Conservation (phyloP, 2,113 vertebrate species). For the Calidris pugnax region DNA sequence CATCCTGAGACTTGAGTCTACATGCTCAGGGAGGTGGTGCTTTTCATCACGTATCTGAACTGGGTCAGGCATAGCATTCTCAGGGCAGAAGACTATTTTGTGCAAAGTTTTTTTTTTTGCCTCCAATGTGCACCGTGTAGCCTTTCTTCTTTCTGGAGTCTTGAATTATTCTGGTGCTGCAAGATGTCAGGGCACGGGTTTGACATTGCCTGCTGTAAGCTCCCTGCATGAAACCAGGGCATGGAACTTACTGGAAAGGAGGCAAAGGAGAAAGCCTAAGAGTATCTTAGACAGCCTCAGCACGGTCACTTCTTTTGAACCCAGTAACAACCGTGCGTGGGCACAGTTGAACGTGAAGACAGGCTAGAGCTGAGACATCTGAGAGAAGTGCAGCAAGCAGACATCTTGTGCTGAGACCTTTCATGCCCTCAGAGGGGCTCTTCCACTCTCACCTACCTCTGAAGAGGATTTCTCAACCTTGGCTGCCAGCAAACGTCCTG, state of each 20-base stretch:
- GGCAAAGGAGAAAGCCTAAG: neutral
- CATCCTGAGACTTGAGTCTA: neutral
- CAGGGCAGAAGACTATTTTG: neutral
- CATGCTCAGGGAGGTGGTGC: neutral
- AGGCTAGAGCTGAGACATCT: neutral
- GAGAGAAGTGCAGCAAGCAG: neutral
- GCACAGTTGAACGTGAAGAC: neutral
- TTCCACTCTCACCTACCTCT: neutral
- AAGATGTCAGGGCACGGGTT: neutral
- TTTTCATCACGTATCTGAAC: neutral
- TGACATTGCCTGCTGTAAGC: neutral
- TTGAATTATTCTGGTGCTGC: neutral
- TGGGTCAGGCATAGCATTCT: neutral
- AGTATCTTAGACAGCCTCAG: neutral
- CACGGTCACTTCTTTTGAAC: neutral
- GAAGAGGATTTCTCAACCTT: neutral
- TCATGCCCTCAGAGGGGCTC: neutral
- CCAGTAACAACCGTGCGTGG: fast-evolving
- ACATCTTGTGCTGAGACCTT: neutral
- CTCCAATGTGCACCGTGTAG: neutral
- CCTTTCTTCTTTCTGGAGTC: neutral
- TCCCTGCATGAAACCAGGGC: neutral
- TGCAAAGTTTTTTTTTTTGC: neutral
- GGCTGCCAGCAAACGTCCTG: neutral
- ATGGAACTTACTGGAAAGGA: neutral